These are phyloP conservation scores for Aradus depressus DNA, from an alignment of 2,888 invertebrate genomes.

Conservation along the genomic window DNA sequence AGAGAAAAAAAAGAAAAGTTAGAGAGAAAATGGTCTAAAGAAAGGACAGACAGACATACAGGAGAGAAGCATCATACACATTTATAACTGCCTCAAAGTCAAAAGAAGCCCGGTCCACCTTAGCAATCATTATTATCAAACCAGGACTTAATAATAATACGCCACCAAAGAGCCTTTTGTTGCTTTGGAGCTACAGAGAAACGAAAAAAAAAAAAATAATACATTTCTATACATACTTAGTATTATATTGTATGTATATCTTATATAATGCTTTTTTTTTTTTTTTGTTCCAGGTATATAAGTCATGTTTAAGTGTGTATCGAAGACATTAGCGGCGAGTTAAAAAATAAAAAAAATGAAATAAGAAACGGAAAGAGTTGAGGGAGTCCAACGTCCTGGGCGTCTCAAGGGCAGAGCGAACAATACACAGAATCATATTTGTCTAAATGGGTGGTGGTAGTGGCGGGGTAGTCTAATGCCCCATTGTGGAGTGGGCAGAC, in stretches of 20 bases:
- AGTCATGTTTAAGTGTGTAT: conserved; percentile 12
- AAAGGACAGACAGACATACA: conserved; percentile 1
- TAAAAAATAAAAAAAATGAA: no score
- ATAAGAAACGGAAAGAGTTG: no score
- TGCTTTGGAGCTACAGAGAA: neutral
- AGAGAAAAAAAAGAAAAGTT: conserved; percentile 5
- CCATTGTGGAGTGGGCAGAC: no score
- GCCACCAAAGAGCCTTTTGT: conserved; percentile 8
- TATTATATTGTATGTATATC: conserved; percentile 12
- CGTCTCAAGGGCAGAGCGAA: no score
- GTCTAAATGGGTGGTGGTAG: no score
- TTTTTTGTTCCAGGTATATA: conserved; percentile 4
- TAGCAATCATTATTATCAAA: conserved; percentile 14
- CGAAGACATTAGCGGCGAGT: neutral
- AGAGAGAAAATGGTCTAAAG: neutral
- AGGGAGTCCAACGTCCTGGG: no score
- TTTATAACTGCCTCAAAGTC: conserved; percentile 17
- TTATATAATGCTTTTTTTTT: no score
- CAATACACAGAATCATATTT: no score
- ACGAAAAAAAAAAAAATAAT: conserved; percentile 1
- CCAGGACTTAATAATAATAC: conserved; percentile 15
- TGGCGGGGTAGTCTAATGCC: no score
- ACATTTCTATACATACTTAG: conserved; percentile 13
- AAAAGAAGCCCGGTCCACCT: conserved; percentile 12
- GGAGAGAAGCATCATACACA: conserved; percentile 6